Base-by-base conservation (phyloP, 2,888 invertebrate species). In the Vanessa cardui region DNA sequence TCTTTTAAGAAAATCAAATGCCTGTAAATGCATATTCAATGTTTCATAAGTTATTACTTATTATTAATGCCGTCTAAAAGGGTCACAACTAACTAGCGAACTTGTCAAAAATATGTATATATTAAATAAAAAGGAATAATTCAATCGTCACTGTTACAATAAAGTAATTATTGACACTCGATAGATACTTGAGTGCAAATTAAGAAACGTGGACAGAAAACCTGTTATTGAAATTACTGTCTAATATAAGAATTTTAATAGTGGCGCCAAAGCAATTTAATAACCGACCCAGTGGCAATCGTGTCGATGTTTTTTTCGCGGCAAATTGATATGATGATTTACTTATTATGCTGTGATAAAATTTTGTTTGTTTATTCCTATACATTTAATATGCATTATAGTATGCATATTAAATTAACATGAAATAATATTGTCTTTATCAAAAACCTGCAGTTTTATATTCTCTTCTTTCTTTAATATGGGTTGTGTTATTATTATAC, bases 161-260 rank as follows among this genome's bases (percentile, higher is more conserved):
- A 26, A 9, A 12, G 47, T n/a, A 15, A 4, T 15, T 26, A 52
- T 52, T 52, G 26, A 26, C 26, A 52, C 21, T 12, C 18, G 44
- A 58, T 58, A 39, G n/a, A 39, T 58, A 44, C 16, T 44, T 8
- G 20, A 12, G 12, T 7, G 44, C 39, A 12, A 39, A 54, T 56
- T 46, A 49, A 45, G 59, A 46, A 59, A 69, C 58, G 54, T 54
- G 20, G 54, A 56, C 62, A 31, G 47, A 60, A 61, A 67, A 70
- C 70, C 56, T 21, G 68, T 70, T 65, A 60, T 68, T 62, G 8
- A 65, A 68, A 64, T 70, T 45, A 60, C 52, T 52, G 50, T 39
- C 58, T 59, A 68, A 68, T 68, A 64, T 68, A 33, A 61, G 64
- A 70, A 68, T 62, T 64, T 68, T 70, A 62, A 65, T 68, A 65